Percentiles rank a stretch among this genome's conserved stretches.
phyloP scores from a whole-genome alignment of 1,140 invertebrate genomes.

The Amphibalanus amphitrite region DNA sequence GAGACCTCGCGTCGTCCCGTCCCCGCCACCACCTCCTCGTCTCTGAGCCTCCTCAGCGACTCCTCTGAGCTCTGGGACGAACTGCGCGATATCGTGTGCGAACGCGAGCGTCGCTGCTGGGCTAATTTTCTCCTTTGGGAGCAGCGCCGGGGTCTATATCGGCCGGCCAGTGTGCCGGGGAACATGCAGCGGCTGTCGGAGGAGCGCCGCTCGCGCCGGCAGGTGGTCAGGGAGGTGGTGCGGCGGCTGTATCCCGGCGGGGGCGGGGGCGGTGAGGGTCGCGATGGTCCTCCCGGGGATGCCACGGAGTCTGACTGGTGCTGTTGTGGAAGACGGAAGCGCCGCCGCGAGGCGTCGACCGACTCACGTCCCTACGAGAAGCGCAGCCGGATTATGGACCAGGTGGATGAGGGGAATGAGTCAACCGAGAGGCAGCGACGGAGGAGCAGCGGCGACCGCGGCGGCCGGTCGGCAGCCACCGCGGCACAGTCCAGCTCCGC shows the following conservation, averaged over 20 bases:
- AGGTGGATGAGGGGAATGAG: too few species aligned
- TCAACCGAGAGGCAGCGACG: too few species aligned
- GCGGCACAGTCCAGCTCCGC: not conserved
- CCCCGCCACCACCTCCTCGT: not conserved
- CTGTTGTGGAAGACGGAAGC: not conserved
- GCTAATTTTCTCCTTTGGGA: not conserved
- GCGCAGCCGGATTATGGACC: not conserved
- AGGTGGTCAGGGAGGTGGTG: not conserved
- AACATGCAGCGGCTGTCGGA: not conserved
- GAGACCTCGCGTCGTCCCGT: not conserved
- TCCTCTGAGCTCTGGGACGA: not conserved
- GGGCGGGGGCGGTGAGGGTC: not conserved
- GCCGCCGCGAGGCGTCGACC: not conserved
- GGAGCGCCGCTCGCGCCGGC: not conserved
- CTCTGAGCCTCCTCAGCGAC: not conserved
- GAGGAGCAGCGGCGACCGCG: too few species aligned
- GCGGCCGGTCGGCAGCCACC: too few species aligned
- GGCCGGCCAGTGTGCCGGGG: not conserved
- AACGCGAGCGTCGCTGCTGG: not conserved
- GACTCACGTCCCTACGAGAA: not conserved
- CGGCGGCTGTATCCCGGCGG: not conserved
- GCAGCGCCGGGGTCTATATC: not conserved
- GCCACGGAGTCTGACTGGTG: not conserved
- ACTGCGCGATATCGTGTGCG: not conserved
- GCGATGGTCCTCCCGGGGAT: not conserved